A percentile compares a stretch with the other conserved stretches of the same genome.
These are phyloP conservation scores for Nemoura dubitans DNA, from an alignment of 2,888 invertebrate species.

Conservation along the genomic window DNA sequence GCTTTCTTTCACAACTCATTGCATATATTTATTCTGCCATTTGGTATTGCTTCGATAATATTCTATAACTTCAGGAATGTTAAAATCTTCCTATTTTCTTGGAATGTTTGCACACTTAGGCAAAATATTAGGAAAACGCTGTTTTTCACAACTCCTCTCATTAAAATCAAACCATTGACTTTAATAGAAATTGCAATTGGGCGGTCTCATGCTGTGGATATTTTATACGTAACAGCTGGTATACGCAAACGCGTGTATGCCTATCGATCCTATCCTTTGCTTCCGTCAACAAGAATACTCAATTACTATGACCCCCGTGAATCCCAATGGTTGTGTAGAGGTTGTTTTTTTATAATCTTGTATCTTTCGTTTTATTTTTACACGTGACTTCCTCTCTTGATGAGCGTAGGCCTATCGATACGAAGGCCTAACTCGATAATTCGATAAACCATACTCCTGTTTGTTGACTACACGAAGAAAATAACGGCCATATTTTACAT, in stretches of 20 bases:
- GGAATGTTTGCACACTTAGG: no score
- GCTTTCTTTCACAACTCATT: no score
- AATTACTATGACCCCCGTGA: not conserved
- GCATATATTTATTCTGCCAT: no score
- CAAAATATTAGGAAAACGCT: no score
- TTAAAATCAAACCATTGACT: not conserved
- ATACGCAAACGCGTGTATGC: not conserved
- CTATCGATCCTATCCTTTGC: slow-evolving; percentile 1
- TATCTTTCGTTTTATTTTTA: slow-evolving; percentile 27
- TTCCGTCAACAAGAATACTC: slow-evolving; percentile 12
- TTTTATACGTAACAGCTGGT: not conserved
- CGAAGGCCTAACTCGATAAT: slow-evolving; percentile 36
- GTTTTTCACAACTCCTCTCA: no score
- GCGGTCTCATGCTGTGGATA: not conserved
- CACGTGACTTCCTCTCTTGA: not conserved
- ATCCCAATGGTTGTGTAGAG: not conserved
- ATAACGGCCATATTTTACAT: slow-evolving; percentile 30
- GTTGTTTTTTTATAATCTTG: slow-evolving; percentile 19
- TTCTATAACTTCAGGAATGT: no score
- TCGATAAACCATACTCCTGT: not conserved
- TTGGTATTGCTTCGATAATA: no score
- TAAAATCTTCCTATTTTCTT: no score
- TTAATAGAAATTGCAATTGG: not conserved
- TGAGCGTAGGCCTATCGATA: not conserved
- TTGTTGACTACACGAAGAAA: not conserved